These are phyloP conservation scores for Fragum whitleyi DNA, from an alignment of 2,888 invertebrate genomes.

Conservation along the genomic window DNA sequence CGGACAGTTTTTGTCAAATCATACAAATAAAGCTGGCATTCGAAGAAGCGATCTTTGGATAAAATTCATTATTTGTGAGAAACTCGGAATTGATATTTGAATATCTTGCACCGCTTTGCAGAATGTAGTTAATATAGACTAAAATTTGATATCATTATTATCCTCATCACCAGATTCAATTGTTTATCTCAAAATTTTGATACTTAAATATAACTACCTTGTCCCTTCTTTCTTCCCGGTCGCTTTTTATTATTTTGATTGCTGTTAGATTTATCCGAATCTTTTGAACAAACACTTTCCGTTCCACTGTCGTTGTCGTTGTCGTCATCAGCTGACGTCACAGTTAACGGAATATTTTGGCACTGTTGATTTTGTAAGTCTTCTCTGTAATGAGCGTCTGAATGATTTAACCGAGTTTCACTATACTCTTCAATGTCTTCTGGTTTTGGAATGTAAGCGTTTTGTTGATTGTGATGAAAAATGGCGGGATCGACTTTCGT, in stretches of 20 bases:
- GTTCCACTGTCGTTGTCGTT: constrained; percentile 62
- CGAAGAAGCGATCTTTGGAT: too few relatives aligned
- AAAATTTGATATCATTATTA: too few relatives aligned
- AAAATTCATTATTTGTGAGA: too few relatives aligned
- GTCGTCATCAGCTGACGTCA: constrained; percentile 59
- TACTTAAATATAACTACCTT: constrained; percentile 67
- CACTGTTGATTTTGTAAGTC: constrained; percentile 28
- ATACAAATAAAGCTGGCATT: too few relatives aligned
- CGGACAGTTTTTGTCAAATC: too few relatives aligned
- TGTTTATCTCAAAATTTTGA: too few relatives aligned
- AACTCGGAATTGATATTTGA: too few relatives aligned
- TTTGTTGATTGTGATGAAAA: constrained; percentile 5
- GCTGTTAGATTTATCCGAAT: constrained; percentile 47
- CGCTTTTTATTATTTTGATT: constrained; percentile 61
- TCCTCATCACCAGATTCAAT: too few relatives aligned
- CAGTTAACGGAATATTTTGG: constrained; percentile 54
- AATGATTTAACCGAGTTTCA: constrained; percentile 1
- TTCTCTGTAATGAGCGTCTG: constrained; percentile 19
- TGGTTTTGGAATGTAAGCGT: constrained; percentile 15
- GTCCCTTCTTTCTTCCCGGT: constrained; percentile 80
- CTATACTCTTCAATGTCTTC: constrained; percentile 9
- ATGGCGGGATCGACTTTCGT: constrained; percentile 4
- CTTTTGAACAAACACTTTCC: constrained; percentile 60
- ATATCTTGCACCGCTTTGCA: too few relatives aligned
- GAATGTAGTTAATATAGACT: too few relatives aligned